A percentile compares a stretch with the other conserved stretches of the same genome.
These are phyloP conservation scores for Elysia chlorotica DNA, from an alignment of 1,140 invertebrate genomes.

Conservation along the genomic window DNA sequence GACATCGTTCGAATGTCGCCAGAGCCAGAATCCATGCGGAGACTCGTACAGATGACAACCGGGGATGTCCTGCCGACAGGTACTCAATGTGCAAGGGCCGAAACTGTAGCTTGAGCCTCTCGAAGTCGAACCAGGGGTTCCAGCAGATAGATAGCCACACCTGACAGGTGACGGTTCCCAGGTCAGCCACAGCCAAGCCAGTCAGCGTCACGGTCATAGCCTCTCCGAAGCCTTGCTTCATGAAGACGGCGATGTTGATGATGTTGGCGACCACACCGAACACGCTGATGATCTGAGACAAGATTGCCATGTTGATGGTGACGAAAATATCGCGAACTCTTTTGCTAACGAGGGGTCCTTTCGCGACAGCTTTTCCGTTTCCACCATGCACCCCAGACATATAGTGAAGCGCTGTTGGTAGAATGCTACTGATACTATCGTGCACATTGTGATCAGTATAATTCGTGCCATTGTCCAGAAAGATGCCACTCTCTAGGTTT, in stretches of 20 bases:
- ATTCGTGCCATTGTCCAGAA: too few species aligned
- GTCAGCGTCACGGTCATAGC: background rate
- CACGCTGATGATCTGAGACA: background rate
- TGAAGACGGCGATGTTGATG: conserved; percentile 2
- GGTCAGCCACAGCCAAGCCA: background rate
- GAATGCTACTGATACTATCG: too few species aligned
- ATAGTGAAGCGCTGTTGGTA: too few species aligned
- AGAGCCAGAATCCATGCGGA: background rate
- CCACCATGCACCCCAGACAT: too few species aligned
- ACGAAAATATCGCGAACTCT: background rate
- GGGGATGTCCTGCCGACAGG: conserved; percentile 91
- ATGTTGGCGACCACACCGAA: conserved; percentile 4
- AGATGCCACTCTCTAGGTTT: too few species aligned
- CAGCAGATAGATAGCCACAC: conserved; percentile 51
- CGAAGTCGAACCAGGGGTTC: conserved; percentile 75
- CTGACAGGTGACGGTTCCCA: background rate
- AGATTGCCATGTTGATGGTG: background rate
- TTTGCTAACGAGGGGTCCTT: background rate
- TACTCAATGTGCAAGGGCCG: conserved; percentile 86
- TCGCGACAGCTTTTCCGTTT: too few species aligned
- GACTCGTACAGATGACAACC: conserved; percentile 93
- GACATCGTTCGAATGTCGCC: conserved; percentile 10
- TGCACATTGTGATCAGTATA: too few species aligned
- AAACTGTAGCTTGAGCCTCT: conserved; percentile 88
- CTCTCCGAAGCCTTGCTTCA: conserved; percentile 1